phyloP scores from a whole-genome alignment of 1,140 invertebrate species.

The Copidosoma floridanum region DNA sequence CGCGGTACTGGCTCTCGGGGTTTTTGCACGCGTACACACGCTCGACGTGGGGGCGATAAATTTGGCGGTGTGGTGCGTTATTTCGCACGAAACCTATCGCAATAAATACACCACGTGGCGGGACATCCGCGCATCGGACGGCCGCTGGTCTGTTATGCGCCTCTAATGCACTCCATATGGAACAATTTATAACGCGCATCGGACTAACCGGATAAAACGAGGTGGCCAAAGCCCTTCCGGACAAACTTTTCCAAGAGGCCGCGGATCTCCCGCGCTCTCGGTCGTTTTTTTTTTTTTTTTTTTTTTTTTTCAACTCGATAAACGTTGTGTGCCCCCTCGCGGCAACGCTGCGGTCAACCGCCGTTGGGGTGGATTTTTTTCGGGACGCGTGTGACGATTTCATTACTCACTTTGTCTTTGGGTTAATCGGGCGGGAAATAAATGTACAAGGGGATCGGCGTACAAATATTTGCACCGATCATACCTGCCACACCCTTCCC shows the following conservation, averaged over 20 bases:
- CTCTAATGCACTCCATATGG: slow-evolving; percentile 54
- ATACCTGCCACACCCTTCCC: no score
- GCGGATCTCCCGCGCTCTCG: neutral
- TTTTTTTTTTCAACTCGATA: slow-evolving; percentile 23
- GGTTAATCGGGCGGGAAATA: no score
- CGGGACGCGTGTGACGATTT: no score
- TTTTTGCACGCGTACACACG: slow-evolving; percentile 39
- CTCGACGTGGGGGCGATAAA: slow-evolving; percentile 40
- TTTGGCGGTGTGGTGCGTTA: slow-evolving; percentile 41
- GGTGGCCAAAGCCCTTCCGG: slow-evolving; percentile 21
- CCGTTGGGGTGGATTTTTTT: no score
- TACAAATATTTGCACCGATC: no score
- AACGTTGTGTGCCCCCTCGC: no score
- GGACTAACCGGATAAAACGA: slow-evolving; percentile 19
- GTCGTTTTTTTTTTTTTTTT: no score
- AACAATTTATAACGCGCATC: slow-evolving; percentile 53
- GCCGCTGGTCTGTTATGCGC: slow-evolving; percentile 34
- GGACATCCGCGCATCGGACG: neutral
- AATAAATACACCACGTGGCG: slow-evolving; percentile 51
- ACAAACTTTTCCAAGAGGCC: slow-evolving; percentile 16
- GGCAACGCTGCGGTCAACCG: no score
- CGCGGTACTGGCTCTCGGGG: slow-evolving; percentile 20
- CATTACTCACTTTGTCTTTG: no score
- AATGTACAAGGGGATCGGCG: no score
- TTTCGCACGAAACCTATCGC: slow-evolving; percentile 49